Conservation (phyloP, 2,797 vertebrate genomes). For the Notolabrus celidotus region DNA sequence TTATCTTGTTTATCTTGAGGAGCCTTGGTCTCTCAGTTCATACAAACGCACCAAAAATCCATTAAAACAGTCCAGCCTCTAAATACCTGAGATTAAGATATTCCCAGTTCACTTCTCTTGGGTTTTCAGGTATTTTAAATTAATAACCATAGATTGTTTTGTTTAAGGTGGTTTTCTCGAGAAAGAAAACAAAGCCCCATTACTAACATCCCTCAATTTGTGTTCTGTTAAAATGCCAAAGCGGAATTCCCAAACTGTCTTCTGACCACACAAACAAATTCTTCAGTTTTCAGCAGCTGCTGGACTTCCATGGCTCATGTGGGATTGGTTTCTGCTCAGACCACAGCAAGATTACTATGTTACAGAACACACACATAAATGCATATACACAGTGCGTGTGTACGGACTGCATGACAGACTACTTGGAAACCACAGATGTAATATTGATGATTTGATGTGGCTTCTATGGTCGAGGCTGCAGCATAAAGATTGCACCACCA, state of each 20-base stretch:
- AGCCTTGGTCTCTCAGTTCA: neutral
- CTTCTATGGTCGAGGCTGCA: conserved; percentile 29
- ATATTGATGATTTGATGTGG: conserved; percentile 59
- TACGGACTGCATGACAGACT: conserved; percentile 19
- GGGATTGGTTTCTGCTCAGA: conserved; percentile 35
- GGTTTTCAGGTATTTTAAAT: conserved; percentile 6
- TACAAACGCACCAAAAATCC: too few species aligned
- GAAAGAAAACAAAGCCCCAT: neutral
- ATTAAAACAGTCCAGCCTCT: neutral
- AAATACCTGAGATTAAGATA: neutral
- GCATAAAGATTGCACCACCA: conserved; percentile 25
- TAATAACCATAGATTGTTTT: conserved; percentile 2
- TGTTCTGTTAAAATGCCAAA: neutral
- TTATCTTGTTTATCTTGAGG: too few species aligned
- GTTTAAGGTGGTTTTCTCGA: conserved; percentile 13
- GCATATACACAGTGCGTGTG: conserved; percentile 21
- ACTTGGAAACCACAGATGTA: conserved; percentile 42
- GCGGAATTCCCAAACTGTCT: conserved; percentile 33
- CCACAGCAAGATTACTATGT: conserved; percentile 37
- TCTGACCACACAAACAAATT: conserved; percentile 43
- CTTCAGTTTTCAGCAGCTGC: conserved; percentile 34
- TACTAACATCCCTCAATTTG: conserved; percentile 18
- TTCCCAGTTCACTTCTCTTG: conserved; percentile 8
- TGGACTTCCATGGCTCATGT: conserved; percentile 28
- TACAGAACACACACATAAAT: conserved; percentile 16